These are phyloP conservation scores for Synanthedon andrenaeformis DNA, from an alignment of 2,888 invertebrate species.

Conservation along the genomic window DNA sequence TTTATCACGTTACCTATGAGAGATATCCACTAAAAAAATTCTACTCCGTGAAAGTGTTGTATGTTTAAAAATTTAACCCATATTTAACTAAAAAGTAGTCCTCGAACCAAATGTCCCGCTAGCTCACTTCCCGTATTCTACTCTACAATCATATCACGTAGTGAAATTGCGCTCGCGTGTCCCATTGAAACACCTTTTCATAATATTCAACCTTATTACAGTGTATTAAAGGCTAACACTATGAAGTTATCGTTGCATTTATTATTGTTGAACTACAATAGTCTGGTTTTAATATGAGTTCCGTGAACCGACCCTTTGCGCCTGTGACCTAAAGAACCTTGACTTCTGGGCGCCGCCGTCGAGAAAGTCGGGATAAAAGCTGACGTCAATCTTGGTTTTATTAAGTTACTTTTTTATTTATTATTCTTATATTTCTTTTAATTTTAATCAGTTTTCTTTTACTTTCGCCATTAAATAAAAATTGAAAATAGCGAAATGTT, in stretches of 20 bases:
- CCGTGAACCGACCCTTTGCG: conserved; percentile 40
- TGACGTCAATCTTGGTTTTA: background rate
- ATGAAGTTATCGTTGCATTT: background rate
- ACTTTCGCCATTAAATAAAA: no score
- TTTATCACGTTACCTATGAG: no score
- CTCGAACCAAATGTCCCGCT: background rate
- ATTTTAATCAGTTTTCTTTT: no score
- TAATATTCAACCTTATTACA: background rate
- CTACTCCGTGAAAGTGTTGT: no score
- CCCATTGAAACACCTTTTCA: background rate
- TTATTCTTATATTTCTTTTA: no score
- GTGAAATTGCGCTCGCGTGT: background rate
- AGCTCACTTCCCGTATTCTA: background rate
- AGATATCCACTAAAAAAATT: no score
- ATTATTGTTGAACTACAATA: conserved; percentile 1
- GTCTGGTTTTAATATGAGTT: conserved; percentile 45
- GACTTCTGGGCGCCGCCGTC: conserved; percentile 8
- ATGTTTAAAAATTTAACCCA: no score
- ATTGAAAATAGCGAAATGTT: no score
- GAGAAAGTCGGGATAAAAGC: conserved; percentile 2
- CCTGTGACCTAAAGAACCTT: conserved; percentile 59
- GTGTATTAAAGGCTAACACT: background rate
- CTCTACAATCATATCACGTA: background rate
- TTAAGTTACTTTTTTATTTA: no score
- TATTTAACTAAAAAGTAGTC: no score